Base-by-base conservation (phyloP, 1,140 invertebrate species). In the Nixonia krombeini region DNA sequence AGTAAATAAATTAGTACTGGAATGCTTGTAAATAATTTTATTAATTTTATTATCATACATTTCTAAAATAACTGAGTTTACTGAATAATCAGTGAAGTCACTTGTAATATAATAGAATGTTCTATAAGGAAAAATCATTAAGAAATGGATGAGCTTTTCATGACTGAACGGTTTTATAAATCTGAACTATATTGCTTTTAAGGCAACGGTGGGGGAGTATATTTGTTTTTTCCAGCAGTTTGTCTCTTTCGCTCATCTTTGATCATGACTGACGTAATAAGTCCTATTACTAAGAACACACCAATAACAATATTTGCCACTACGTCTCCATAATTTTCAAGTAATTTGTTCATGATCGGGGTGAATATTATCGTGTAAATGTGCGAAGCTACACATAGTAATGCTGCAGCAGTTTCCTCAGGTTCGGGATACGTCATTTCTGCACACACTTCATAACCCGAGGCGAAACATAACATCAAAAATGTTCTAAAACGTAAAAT, bases 391-490 rank as follows among this genome's bases (percentile, higher is more conserved):
- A 87, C 87, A 77, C 90, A 91, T 1, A 91, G 72, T 9, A 91
- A 73, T 10, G 88, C 87, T 12, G 87, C 87, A n/a, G 89, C 88
- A 4, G 87, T 89, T 31, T 87, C 87, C 78, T 91, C 90, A 1
- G 89, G 85, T 64, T 90, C 88, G 1, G 91, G 90, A 78, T 89
- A 91, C 1, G 90, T 91, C n/a, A 92, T 84, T 80, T 91, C 91
- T 12, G 90, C 89, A 26, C 89, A 90, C 75, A 91, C 90, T 77
- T 92, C 90, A 81, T 90, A 92, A 3, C 90, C 90, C 8, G 90
- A 84, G 12, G 90, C 89, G 13, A 91, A 81, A 75, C 91, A 92
- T 8, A 90, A 88, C 18, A 90, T 90, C 88, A 91, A 89, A 72
- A 90, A 91, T 72, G 91, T 90, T 46, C 88, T 88, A 53, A 15